Evolutionary conservation across 2,113 vertebrate species (phyloP).

Genomic region (Daboia siamensis): DNA sequence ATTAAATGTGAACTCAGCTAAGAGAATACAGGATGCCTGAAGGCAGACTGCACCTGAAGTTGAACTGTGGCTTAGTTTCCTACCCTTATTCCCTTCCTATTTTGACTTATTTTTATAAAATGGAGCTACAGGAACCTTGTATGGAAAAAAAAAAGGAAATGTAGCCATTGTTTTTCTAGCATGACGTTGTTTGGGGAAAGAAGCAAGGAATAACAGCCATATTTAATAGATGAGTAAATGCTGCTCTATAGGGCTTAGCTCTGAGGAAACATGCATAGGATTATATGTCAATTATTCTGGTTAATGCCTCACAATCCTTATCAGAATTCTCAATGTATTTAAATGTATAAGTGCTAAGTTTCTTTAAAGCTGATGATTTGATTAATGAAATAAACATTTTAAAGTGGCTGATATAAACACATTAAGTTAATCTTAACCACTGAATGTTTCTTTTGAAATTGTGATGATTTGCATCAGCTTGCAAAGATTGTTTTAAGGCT

Average conservation of each 20-base stretch:
- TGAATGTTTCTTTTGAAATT: no score
- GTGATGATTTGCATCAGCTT: no score
- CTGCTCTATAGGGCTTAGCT: not conserved
- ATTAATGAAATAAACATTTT: not conserved
- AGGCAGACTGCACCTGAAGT: not conserved
- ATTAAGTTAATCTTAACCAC: no score
- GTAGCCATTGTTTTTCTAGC: not conserved
- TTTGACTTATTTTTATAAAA: not conserved
- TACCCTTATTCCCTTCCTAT: not conserved
- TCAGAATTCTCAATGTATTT: not conserved
- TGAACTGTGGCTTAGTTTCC: not conserved
- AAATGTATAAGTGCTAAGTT: not conserved
- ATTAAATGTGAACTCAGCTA: not conserved
- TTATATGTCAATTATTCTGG: not conserved
- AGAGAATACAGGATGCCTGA: not conserved
- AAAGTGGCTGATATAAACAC: no score
- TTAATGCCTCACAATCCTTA: not conserved
- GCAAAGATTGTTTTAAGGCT: no score
- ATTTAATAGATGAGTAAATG: not conserved
- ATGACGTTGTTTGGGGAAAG: not conserved
- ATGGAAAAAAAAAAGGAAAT: no score
- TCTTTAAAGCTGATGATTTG: not conserved
- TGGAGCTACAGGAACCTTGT: not conserved
- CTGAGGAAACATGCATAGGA: not conserved
- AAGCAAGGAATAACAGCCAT: not conserved